Percentiles rank a stretch among this genome's conserved stretches.
These are phyloP conservation scores for Batillaria attramentaria DNA, from an alignment of 1,140 invertebrate genomes.

Conservation along the genomic window DNA sequence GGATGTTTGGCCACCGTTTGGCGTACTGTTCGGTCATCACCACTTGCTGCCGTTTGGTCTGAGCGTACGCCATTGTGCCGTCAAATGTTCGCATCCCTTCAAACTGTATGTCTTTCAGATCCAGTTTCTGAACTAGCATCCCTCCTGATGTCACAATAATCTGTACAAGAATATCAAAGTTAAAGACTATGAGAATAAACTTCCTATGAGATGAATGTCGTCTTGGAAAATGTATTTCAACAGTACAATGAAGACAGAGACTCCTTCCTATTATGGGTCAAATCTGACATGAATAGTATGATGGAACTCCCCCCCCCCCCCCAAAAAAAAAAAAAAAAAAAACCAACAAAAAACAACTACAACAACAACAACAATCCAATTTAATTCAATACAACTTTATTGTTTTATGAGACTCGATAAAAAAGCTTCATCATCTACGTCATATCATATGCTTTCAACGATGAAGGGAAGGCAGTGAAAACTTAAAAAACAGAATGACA, in stretches of 20 bases:
- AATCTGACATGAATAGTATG: no score
- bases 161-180: constrained; percentile 46
- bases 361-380: no score
- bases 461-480: no score
- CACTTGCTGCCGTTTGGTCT: constrained; percentile 75
- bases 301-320: no score
- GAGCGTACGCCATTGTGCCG: constrained; percentile 74
- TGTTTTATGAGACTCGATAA: no score
- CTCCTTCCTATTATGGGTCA: no score
- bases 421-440: no score
- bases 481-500: no score
- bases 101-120: constrained; percentile 72
- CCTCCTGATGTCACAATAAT: constrained; percentile 75
- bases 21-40: constrained; percentile 73
- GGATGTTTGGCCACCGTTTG: constrained; percentile 70
- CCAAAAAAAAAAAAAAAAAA: no score
- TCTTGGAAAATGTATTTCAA: neutral
- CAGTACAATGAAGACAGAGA: neutral
- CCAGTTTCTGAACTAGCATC: constrained; percentile 74
- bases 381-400: no score
- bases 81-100: constrained; percentile 72
- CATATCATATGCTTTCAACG: no score
- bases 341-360: no score
- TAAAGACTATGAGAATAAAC: constrained; percentile 5
- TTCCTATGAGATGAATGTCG: neutral